These are phyloP conservation scores for Tricholaema leucomelas DNA, from an alignment of 2,113 vertebrate species.

Conservation along the genomic window DNA sequence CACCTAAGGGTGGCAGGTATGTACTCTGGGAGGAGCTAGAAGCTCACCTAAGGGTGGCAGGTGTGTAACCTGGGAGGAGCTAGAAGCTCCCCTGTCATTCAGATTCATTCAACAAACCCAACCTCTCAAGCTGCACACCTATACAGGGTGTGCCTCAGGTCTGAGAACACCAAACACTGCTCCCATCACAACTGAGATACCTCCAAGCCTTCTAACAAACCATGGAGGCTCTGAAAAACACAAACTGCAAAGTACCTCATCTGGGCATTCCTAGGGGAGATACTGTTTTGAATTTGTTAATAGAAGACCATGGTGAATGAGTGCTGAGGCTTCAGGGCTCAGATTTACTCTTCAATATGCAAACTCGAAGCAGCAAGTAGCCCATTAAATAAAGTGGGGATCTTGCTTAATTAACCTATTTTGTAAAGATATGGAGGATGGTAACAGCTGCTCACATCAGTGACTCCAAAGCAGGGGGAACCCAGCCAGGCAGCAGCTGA, in stretches of 20 bases:
- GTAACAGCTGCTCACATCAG: background rate
- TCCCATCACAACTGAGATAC: background rate
- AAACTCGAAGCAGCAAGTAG: background rate
- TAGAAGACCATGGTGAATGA: background rate
- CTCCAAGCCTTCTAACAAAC: background rate
- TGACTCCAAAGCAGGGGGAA: background rate
- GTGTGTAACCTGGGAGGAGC: too few relatives aligned
- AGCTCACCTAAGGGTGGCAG: too few relatives aligned
- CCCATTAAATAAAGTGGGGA: background rate
- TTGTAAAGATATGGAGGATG: background rate
- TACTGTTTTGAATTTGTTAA: background rate
- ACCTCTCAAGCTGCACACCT: background rate
- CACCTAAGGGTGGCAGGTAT: too few relatives aligned
- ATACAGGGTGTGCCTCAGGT: background rate
- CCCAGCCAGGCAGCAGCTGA: background rate
- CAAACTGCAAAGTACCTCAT: background rate
- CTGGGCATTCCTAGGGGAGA: background rate
- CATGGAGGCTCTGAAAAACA: fast-evolving
- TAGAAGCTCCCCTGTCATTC: too few relatives aligned
- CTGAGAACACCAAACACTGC: background rate
- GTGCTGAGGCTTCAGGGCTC: background rate
- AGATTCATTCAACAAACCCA: background rate
- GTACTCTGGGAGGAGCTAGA: too few relatives aligned
- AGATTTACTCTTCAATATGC: background rate
- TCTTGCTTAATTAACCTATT: background rate